Conservation (phyloP, 2,888 invertebrate species). For the Synanthedon vespiformis region DNA sequence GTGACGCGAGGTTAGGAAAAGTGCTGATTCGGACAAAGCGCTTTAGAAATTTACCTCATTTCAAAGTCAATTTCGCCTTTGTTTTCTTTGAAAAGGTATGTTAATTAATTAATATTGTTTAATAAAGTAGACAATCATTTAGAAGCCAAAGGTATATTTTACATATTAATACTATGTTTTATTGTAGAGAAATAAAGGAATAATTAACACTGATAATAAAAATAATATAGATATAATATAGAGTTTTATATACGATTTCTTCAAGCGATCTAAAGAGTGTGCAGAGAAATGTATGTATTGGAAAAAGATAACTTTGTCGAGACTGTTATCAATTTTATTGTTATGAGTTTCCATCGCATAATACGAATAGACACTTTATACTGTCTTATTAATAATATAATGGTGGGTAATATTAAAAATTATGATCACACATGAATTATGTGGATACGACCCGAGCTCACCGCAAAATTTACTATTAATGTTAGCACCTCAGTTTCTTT, state of each 20-base stretch:
- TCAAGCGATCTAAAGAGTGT: too few species aligned
- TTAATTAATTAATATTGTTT: neutral
- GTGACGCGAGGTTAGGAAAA: neutral
- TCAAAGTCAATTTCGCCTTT: neutral
- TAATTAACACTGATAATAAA: too few species aligned
- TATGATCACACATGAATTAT: slow-evolving; percentile 23
- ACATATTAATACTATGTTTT: too few species aligned
- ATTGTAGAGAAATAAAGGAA: too few species aligned
- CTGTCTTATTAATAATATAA: slow-evolving; percentile 14
- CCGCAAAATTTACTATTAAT: slow-evolving; percentile 24
- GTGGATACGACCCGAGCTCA: slow-evolving; percentile 15
- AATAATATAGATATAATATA: too few species aligned
- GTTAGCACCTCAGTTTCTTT: slow-evolving; percentile 16
- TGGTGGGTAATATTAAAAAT: slow-evolving; percentile 26
- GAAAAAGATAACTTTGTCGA: too few species aligned
- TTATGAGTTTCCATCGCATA: too few species aligned
- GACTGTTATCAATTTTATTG: too few species aligned
- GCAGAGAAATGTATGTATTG: too few species aligned
- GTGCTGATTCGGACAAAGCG: neutral
- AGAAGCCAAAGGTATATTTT: too few species aligned
- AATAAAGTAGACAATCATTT: too few species aligned
- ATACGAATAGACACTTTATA: neutral
- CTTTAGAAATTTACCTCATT: neutral
- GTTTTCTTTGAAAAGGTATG: neutral
- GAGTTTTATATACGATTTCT: too few species aligned